Evolutionary conservation across 1,140 invertebrate genomes (phyloP).

Genomic region (Drosophila lacertosa): DNA sequence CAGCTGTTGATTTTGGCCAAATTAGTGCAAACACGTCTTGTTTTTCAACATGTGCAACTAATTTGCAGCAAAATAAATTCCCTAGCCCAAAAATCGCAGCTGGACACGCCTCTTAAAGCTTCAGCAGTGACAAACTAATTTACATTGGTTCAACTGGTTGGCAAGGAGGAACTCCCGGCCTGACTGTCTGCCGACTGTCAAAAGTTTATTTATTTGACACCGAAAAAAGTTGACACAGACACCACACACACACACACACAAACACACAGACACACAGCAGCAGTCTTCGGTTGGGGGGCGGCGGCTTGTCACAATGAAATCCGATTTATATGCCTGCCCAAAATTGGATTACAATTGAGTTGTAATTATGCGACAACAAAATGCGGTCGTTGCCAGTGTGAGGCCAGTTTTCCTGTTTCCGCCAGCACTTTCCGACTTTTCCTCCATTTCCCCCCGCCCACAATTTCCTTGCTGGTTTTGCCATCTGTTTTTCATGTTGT

Average conservation of each 20-base stretch:
- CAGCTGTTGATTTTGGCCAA: constrained; percentile 82
- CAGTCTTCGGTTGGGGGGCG: background rate
- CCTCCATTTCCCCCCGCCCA: background rate
- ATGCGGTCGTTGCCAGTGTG: constrained; percentile 15
- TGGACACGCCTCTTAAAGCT: constrained; percentile 35
- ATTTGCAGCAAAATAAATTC: constrained; percentile 59
- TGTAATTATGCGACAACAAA: constrained; percentile 82
- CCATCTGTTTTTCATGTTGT: constrained; percentile 52
- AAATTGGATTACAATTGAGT: constrained; percentile 83
- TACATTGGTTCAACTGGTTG: constrained; percentile 39
- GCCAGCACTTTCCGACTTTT: background rate
- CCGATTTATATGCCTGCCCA: constrained; percentile 73
- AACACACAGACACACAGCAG: background rate
- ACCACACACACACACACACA: constrained; percentile 38
- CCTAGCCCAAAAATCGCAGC: background rate
- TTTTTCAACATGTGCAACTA: constrained; percentile 80
- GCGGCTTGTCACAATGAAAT: constrained; percentile 60
- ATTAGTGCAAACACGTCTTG: constrained; percentile 81
- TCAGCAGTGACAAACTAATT: constrained; percentile 44
- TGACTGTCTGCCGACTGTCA: constrained; percentile 75
- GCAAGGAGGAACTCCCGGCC: constrained; percentile 16
- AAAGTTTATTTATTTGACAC: constrained; percentile 81
- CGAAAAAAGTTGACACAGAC: constrained; percentile 76
- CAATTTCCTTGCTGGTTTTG: background rate
- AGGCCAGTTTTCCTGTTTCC: constrained; percentile 7